Percentiles rank a stretch among this genome's conserved stretches.
These are phyloP conservation scores for Ectobius pallidus DNA, from an alignment of 2,888 invertebrate genomes.

Conservation along the genomic window DNA sequence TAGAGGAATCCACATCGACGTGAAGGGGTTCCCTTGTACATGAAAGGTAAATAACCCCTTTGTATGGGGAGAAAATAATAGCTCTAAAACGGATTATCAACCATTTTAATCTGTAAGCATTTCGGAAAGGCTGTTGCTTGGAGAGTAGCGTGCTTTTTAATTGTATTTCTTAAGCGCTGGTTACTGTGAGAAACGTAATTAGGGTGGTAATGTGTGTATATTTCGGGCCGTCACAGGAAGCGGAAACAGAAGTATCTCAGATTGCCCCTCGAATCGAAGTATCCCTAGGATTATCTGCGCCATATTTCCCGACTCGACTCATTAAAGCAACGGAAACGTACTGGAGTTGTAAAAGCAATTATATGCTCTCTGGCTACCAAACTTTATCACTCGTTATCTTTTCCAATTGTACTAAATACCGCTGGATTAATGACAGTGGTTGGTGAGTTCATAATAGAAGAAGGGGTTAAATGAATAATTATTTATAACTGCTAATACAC, in stretches of 20 bases:
- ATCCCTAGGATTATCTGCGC: conserved; percentile 8
- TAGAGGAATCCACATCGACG: too few species aligned
- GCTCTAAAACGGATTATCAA: too few species aligned
- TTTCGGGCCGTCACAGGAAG: neutral
- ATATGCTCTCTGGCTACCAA: too few species aligned
- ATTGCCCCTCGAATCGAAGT: conserved; percentile 13
- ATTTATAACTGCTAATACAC: too few species aligned
- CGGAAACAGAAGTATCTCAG: conserved; percentile 17
- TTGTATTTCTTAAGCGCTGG: conserved; percentile 5
- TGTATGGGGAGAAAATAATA: too few species aligned
- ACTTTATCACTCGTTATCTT: conserved; percentile 9
- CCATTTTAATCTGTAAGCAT: too few species aligned
- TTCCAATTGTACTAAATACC: neutral
- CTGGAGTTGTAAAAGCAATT: neutral
- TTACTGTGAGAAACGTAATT: neutral
- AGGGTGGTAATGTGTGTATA: neutral
- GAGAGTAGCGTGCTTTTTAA: neutral
- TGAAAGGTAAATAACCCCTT: too few species aligned
- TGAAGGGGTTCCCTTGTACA: too few species aligned
- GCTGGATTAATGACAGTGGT: neutral
- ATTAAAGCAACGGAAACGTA: conserved; percentile 18
- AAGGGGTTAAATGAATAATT: too few species aligned
- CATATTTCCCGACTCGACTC: conserved; percentile 1
- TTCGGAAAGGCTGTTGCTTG: too few species aligned
- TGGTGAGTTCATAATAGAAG: too few species aligned